Evolutionary conservation across 64 coral and sea anemone species (phyloP).

Genomic region (Dendronephthya gigantea): DNA sequence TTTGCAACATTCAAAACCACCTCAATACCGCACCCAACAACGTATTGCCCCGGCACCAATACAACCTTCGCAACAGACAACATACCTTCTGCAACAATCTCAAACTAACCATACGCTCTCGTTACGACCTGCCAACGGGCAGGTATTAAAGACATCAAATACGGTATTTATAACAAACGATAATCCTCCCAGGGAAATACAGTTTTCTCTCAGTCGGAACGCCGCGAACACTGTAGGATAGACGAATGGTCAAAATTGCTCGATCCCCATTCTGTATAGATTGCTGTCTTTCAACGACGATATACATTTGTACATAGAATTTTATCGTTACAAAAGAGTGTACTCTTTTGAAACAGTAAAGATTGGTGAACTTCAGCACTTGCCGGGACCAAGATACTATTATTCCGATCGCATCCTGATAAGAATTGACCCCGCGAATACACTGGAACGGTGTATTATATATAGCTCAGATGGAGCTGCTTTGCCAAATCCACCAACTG

Average conservation of each 20-base stretch:
- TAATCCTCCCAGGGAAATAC: not conserved
- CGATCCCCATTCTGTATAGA: not conserved
- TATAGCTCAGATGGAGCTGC: no score
- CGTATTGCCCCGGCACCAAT: constrained; percentile 1
- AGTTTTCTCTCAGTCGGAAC: not conserved
- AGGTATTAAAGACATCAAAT: constrained; percentile 1
- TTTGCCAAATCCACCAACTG: no score
- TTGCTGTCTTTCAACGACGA: not conserved
- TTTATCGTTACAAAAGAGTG: not conserved
- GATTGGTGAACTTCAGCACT: no score
- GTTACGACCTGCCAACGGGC: not conserved
- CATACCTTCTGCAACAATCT: not conserved
- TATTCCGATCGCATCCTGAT: no score
- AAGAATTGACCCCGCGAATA: no score
- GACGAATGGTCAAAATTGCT: not conserved
- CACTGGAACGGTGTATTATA: no score
- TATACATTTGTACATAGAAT: not conserved
- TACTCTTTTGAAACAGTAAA: no score
- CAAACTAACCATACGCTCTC: not conserved
- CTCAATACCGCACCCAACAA: not conserved
- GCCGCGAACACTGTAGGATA: constrained; percentile 2
- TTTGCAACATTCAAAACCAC: not conserved
- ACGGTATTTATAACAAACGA: constrained; percentile 14
- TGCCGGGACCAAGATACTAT: no score
- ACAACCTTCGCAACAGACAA: not conserved